Evolutionary conservation across 2,888 invertebrate genomes (phyloP), one percentile per base, ranked within the genome.

Genomic region (Zele albiditarsus): DNA sequence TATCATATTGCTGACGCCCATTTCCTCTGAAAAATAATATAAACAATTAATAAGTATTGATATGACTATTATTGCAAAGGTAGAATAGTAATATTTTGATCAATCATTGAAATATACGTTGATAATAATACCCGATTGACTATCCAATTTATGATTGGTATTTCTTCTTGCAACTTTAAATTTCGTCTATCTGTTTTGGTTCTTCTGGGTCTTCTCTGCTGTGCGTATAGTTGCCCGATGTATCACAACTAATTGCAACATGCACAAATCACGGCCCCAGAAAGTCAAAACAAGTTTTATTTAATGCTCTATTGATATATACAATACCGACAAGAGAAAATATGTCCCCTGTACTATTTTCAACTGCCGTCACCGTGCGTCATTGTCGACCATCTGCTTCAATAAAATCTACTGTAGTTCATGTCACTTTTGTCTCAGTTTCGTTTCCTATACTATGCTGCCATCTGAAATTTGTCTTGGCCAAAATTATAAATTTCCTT

Each of bases 391-490:
- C 3, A 57, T 53, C 49, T n/a, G 8, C n/a, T 20, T 53, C 10
- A 53, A 16, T 27, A 12, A 57, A 57, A 38, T 38, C 12, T 38
- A 38, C 38, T 46, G 46, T 20, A 16, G 20, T 53, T 68, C 8
- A 53, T 53, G 2, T n/a, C 14, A n/a, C 46, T 1, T 16, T n/a
- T 4, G 16, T 2, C 16, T 46, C n/a, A n/a, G n/a, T n/a, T 46
- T 23, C 10, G 53, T 20, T 53, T 8, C n/a, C 53, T n/a, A 49
- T 53, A 27, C 62, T 76, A 58, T 74, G 67, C 78, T 74, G 75
- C 72, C 79, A 77, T 77, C 77, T 73, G 73, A 58, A 42, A 33
- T 57, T 12, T 63, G 74, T 70, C 78, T 78, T 79, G 75, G 77
- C 42, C 25, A 33, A 63, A 42, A 25, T 58, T 38, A 60, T 60